phyloP scores from a whole-genome alignment of 1,140 invertebrate genomes.

The Cepaea nemoralis region DNA sequence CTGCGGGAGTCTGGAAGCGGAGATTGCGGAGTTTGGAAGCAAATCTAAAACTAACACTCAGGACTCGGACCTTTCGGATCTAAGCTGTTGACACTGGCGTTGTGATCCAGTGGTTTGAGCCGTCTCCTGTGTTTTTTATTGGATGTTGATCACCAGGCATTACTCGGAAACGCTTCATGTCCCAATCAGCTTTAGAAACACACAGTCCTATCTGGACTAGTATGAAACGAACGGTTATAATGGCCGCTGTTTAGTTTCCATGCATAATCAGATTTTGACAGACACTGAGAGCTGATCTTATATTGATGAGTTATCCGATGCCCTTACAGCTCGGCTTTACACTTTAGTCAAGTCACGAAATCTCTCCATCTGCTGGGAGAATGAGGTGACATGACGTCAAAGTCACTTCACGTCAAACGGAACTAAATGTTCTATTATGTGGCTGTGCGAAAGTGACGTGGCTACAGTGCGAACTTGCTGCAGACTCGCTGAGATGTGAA shows the following conservation, averaged over 20 bases:
- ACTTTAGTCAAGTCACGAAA: not conserved
- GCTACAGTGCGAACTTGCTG: no score
- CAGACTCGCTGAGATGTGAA: no score
- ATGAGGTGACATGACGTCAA: not conserved
- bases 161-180: constrained; percentile 36
- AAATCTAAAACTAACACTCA: constrained; percentile 34
- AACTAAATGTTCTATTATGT: not conserved
- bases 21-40: constrained; percentile 33
- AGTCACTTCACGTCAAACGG: not conserved
- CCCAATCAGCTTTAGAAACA: constrained; percentile 38
- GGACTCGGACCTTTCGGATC: not conserved
- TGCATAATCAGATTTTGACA: constrained; percentile 33
- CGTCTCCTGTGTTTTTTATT: constrained; percentile 34
- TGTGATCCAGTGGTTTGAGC: not conserved
- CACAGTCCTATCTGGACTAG: not conserved
- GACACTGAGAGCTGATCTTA: not conserved
- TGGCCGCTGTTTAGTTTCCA: constrained; percentile 4
- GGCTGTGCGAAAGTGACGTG: not conserved
- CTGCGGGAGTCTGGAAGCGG: constrained; percentile 30
- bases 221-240: not conserved
- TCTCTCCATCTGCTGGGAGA: not conserved
- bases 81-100: constrained; percentile 38
- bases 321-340: not conserved
- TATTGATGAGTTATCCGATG: not conserved
- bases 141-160: constrained; percentile 26